Percentiles rank a stretch among this genome's conserved stretches.
Conservation (phyloP, 2,113 vertebrate species). For the Egretta garzetta region DNA sequence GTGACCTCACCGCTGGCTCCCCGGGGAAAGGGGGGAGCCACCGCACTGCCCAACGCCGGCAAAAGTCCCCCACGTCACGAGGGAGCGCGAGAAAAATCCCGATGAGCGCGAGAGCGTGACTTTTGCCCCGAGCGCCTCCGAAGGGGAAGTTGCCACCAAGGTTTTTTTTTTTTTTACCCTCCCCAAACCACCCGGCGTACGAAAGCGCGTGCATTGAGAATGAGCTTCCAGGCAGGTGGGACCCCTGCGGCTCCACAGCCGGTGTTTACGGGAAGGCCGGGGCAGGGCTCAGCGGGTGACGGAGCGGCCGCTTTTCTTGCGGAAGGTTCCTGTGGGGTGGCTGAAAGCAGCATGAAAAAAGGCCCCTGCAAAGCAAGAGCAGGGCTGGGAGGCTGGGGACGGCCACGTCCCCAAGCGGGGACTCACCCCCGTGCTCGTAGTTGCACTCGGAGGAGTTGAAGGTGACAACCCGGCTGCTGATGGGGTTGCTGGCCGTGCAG, state of each 20-base stretch:
- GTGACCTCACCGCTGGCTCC: background rate
- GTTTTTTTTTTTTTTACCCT: background rate
- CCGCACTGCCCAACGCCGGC: accelerated
- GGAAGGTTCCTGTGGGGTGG: too few relatives aligned
- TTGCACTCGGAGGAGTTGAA: background rate
- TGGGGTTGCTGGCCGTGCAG: background rate
- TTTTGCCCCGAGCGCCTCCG: accelerated
- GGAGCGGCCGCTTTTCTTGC: accelerated
- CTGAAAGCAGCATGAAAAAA: background rate
- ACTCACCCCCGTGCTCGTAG: background rate
- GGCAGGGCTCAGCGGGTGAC: background rate
- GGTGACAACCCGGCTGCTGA: background rate
- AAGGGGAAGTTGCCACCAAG: background rate
- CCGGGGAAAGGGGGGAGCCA: background rate
- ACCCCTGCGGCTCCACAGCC: accelerated
- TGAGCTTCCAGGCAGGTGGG: accelerated
- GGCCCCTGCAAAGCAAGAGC: background rate
- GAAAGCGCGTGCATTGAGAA: background rate
- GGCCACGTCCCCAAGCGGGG: accelerated
- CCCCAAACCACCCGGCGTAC: accelerated
- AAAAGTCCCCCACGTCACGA: background rate
- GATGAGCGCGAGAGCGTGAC: accelerated
- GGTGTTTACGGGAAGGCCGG: accelerated
- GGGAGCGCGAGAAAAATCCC: background rate
- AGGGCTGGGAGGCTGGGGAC: background rate